Conservation (phyloP, 1,140 invertebrate genomes). For the Drosophila nigromelanica region DNA sequence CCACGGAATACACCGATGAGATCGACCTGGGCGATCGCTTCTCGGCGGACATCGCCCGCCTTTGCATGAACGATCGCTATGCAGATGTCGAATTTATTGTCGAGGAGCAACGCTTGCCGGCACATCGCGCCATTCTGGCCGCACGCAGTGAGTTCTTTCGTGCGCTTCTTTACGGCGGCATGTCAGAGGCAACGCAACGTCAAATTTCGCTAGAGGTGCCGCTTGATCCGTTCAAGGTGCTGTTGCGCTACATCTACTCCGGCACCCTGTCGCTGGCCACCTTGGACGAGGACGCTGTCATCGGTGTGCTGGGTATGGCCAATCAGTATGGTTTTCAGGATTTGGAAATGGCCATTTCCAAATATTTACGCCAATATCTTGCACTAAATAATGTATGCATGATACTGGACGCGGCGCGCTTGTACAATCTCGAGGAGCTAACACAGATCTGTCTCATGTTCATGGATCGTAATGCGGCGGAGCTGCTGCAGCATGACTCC, state of each 20-base stretch:
- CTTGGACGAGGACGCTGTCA: slow-evolving; percentile 92
- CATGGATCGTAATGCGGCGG: slow-evolving; percentile 94
- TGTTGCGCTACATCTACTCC: slow-evolving; percentile 98
- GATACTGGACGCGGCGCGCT: slow-evolving; percentile 94
- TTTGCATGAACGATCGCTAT: slow-evolving; percentile 94
- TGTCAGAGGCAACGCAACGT: slow-evolving; percentile 92
- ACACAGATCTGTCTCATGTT: slow-evolving; percentile 90
- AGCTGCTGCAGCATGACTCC: slow-evolving; percentile 92
- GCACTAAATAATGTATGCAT: slow-evolving; percentile 95
- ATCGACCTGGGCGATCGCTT: slow-evolving; percentile 74
- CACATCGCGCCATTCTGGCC: slow-evolving; percentile 93
- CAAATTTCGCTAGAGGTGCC: slow-evolving; percentile 95
- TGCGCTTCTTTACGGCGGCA: slow-evolving; percentile 94
- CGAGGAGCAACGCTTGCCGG: slow-evolving; percentile 92
- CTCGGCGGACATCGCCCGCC: slow-evolving; percentile 86
- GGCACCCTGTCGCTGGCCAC: slow-evolving; percentile 92
- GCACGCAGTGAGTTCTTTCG: slow-evolving; percentile 97
- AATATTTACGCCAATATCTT: slow-evolving; percentile 95
- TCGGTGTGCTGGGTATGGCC: slow-evolving; percentile 94
- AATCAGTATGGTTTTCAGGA: slow-evolving; percentile 98
- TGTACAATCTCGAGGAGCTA: slow-evolving; percentile 87
- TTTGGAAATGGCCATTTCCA: slow-evolving; percentile 95
- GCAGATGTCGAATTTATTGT: slow-evolving; percentile 96
- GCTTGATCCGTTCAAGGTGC: slow-evolving; percentile 93
- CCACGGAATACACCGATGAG: slow-evolving; percentile 55